A percentile compares a stretch with the other conserved stretches of the same genome.
These are phyloP conservation scores for Eupeodes luniger DNA, from an alignment of 2,888 invertebrate genomes.

Conservation along the genomic window DNA sequence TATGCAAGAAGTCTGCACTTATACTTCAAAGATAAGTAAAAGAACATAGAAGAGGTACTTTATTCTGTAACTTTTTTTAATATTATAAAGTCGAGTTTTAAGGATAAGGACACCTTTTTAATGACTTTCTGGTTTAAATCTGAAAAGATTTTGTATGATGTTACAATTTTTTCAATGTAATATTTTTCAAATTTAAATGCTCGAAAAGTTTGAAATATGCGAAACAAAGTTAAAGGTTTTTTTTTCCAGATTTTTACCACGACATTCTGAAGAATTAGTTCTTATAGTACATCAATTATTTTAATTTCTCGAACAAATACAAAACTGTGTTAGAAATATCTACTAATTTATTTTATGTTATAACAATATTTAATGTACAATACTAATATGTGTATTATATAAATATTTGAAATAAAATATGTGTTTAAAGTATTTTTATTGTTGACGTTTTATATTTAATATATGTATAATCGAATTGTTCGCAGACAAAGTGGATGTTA, in stretches of 20 bases:
- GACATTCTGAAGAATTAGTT: neutral
- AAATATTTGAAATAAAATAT: constrained; percentile 14
- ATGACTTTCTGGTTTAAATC: too few species aligned
- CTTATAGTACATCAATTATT: neutral
- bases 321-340: constrained; percentile 69
- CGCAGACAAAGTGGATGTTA: too few species aligned
- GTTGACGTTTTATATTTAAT: neutral
- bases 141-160: too few species aligned
- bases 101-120: too few species aligned
- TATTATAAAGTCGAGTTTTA: too few species aligned
- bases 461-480: neutral
- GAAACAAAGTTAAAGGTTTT: neutral
- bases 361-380: constrained; percentile 54
- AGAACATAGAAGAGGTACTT: too few species aligned
- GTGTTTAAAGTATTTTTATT: constrained; percentile 11
- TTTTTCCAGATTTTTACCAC: neutral
- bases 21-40: too few species aligned
- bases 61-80: too few species aligned
- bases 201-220: too few species aligned
- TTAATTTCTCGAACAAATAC: constrained; percentile 43
- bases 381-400: constrained; percentile 47
- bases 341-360: constrained; percentile 69
- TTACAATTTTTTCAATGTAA: too few species aligned
- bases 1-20: too few species aligned
- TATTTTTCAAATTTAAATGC: too few species aligned